Base-by-base conservation (phyloP, 2,888 invertebrate genomes). In the Thyatira batis region DNA sequence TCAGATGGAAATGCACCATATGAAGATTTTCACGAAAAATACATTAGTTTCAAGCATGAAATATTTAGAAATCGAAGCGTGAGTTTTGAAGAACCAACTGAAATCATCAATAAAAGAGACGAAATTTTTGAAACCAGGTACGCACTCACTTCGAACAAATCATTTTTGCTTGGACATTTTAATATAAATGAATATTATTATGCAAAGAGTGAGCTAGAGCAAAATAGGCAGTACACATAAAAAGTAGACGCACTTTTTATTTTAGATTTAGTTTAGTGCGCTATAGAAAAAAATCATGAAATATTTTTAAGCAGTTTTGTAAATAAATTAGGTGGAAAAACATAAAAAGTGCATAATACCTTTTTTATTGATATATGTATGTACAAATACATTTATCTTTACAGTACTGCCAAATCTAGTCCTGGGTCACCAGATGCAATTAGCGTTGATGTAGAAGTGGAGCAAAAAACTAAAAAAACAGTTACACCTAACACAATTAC, bases 11-110 rank as follows among this genome's bases (percentile, higher is more conserved):
- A 91, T 89, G 90, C 85, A 81, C 87, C 93, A 78, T 94, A 94
- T 77, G 94, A 96, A 92, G 96, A 96, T 82, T 96, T 96, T 85
- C 96, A 96, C 84, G 96, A 96, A 90, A 95, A 95, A 84, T 93
- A 95, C 75, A 94, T 96, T 83, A 95, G 95, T 83, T 92, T 87
- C 92, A 87, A 93, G 89, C 94, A 95, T 73, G 95, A 95, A 72
- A 93, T 95, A 80, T 96, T 95, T 87, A 94, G 95, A 71, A 95
- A 95, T 84, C 93, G 95, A 76, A 95, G 95, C 68, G 94, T 95
- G 64, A 95, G 95, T 73, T 93, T 95, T 68, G 95, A 95, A 80
- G 95, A 95, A 68, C 86, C 87, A 61, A 84, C 87, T 52, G 89
- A 81, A 82, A 86, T 69, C 76, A 76, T 80, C 71, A 78, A 78